Base-by-base conservation (phyloP, 2,888 invertebrate species). In the Unio delphinus region DNA sequence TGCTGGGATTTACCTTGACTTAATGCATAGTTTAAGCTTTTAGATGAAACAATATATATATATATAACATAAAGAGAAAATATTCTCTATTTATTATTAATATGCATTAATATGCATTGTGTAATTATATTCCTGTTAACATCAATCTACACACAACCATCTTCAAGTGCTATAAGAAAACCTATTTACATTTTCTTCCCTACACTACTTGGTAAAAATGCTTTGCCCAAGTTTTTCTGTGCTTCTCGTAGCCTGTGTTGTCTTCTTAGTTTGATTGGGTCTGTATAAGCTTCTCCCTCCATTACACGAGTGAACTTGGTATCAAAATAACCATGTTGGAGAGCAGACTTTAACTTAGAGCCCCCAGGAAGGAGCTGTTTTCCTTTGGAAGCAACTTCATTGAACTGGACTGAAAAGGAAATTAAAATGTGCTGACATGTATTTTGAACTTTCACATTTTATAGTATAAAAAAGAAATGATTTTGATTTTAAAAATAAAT, bases 291-390 rank as follows among this genome's bases (percentile, higher is more conserved):
- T 72, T 90, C 90, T 34, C 86, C 87, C 69, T 89, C 89, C 74
- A 89, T 70, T 0, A 90, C 81, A 55, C 90, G 79, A 11, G 76
- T 76, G 82, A 84, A 90, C 74, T 86, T 87, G 23, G 87, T 86
- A 28, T 74, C 75, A 78, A 90, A 90, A 77, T 90, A 90, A 1
- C 90, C 90, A 69, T 80, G 78, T 72, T 88, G 88, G 55, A 80
- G 74, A 28, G 88, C 88, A 59, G 87, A 85, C 73, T 82, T 84
- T 8, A 78, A 70, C 80, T 90, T 90, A 45, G 71, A 73, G 6
- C 88, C 88, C 23, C 88, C 89, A 57, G 88, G 87, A 15, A 90
- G 70, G 78, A 90, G 83, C 77, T 90, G 90, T 75, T 87, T 89
- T 15, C 89, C 89, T 78, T 90, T 90, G 26, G 81, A 75, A 55